Percentiles rank a stretch among this genome's conserved stretches.
phyloP scores from a whole-genome alignment of 2,797 vertebrate genomes.

The Betta splendens region DNA sequence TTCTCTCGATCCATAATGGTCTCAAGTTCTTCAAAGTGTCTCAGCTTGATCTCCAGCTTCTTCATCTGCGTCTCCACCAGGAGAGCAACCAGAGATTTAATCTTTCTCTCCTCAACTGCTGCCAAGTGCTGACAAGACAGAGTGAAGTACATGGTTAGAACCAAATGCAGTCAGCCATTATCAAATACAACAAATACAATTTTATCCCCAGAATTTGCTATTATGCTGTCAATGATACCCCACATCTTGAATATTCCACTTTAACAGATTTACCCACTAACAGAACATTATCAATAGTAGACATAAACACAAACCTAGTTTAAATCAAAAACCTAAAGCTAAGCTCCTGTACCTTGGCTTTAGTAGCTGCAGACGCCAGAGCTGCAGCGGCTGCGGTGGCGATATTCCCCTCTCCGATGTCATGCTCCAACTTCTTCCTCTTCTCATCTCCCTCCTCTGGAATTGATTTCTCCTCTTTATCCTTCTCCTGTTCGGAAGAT shows the following conservation, averaged over 20 bases:
- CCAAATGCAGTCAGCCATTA: background rate
- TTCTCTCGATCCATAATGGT: slow-evolving; percentile 99
- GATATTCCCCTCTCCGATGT: slow-evolving; percentile 95
- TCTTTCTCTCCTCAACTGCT: slow-evolving; percentile 95
- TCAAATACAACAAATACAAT: background rate
- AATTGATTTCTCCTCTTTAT: slow-evolving; percentile 85
- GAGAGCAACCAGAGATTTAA: slow-evolving; percentile 96
- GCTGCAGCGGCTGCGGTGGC: slow-evolving; percentile 96
- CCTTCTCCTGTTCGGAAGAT: slow-evolving; percentile 79
- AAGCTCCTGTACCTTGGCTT: slow-evolving; percentile 88
- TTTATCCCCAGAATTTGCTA: background rate
- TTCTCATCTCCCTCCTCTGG: slow-evolving; percentile 85
- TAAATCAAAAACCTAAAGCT: background rate
- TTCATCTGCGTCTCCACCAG: slow-evolving; percentile 99
- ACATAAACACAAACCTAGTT: no score
- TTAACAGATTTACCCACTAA: background rate
- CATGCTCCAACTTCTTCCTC: slow-evolving; percentile 91
- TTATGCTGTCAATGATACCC: background rate
- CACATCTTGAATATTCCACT: background rate
- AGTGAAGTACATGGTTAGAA: background rate
- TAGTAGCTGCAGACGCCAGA: slow-evolving; percentile 95
- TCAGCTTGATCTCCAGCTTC: slow-evolving; percentile 97
- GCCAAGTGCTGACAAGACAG: slow-evolving; percentile 86
- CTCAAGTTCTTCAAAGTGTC: slow-evolving; percentile 97
- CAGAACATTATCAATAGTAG: no score